These are phyloP conservation scores for Diachasmimorpha longicaudata DNA, from an alignment of 1,140 invertebrate species.

Conservation along the genomic window DNA sequence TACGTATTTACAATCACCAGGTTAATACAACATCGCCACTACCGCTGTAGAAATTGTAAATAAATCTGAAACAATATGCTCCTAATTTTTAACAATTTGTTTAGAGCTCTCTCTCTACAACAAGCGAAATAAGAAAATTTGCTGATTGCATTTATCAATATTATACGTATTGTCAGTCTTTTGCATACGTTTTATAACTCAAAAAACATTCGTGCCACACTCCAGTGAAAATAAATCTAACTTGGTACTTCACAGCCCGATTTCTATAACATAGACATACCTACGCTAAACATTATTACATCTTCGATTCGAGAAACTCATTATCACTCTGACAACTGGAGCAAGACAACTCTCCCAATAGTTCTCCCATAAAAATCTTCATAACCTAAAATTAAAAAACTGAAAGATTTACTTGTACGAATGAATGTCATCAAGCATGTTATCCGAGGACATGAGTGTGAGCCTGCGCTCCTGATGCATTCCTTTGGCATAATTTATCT, in stretches of 20 bases:
- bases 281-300: neutral
- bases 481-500: conserved; percentile 86
- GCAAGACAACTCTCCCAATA: no score
- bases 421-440: conserved; percentile 58
- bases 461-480: conserved; percentile 78
- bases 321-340: no score
- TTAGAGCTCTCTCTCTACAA: neutral
- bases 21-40: neutral
- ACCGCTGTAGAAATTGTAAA: neutral
- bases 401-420: conserved; percentile 50
- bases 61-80: neutral
- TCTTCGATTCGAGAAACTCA: no score
- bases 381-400: neutral
- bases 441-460: conserved; percentile 59
- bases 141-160: neutral
- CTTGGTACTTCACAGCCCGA: neutral
- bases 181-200: neutral
- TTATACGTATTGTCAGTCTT: conserved; percentile 3
- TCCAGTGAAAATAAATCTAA: neutral
- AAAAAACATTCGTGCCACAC: neutral
- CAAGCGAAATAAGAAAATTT: neutral
- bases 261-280: neutral
- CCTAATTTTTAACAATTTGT: neutral
- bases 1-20: neutral
- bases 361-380: neutral